Conservation (phyloP, 1,140 invertebrate genomes). For the Zaprionus taronus region DNA sequence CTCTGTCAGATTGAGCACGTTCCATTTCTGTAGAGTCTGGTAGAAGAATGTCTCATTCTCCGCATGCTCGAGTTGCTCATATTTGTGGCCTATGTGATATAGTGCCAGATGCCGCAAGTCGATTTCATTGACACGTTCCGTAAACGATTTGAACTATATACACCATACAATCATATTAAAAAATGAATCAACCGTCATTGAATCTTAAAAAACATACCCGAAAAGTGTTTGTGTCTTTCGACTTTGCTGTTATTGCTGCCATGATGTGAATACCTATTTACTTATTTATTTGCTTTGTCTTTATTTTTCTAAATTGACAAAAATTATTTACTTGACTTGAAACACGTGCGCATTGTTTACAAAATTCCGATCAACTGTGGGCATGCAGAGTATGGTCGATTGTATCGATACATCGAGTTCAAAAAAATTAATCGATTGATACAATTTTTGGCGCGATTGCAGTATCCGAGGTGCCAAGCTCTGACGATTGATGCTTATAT, state of each 20-base stretch:
- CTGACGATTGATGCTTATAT: too few species aligned
- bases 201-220: conserved; percentile 86
- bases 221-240: conserved; percentile 92
- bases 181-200: background rate
- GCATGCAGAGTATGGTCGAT: background rate
- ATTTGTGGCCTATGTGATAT: conserved; percentile 88
- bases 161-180: conserved; percentile 18
- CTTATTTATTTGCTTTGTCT: background rate
- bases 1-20: conserved; percentile 92
- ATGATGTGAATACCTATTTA: conserved; percentile 84
- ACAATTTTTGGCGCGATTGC: too few species aligned
- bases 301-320: background rate
- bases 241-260: conserved; percentile 90
- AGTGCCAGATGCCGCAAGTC: conserved; percentile 91
- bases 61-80: conserved; percentile 86
- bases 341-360: conserved; percentile 66
- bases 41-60: conserved; percentile 91
- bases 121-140: conserved; percentile 92
- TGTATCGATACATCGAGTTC: background rate
- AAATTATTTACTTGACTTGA: conserved; percentile 9
- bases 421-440: too few species aligned
- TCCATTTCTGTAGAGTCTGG: conserved; percentile 94
- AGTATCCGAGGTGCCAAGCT: too few species aligned
- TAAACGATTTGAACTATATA: conserved; percentile 93
- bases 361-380: conserved; percentile 10